Conservation (phyloP, 1,140 invertebrate species). For the Hylaeus anthracinus region DNA sequence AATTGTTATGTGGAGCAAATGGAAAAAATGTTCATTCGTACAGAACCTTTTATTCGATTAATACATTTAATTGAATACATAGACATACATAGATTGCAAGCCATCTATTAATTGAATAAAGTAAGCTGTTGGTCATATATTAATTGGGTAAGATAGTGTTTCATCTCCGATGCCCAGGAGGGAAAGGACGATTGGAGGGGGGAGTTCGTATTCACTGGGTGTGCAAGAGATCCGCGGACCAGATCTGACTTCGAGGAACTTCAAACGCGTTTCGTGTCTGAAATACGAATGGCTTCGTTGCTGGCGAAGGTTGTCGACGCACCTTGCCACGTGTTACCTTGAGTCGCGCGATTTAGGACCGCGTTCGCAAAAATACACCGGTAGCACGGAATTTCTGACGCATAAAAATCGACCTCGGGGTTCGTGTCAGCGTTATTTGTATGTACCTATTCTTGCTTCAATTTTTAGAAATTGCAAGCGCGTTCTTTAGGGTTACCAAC, state of each 20-base stretch:
- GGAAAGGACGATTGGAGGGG: no score
- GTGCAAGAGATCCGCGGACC: neutral
- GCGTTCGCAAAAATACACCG: neutral
- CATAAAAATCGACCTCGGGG: conserved; percentile 14
- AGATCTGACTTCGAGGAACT: conserved; percentile 3
- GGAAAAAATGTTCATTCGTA: no score
- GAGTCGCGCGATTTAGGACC: conserved; percentile 5
- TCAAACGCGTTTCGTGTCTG: conserved; percentile 4
- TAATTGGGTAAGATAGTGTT: no score
- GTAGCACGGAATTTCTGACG: neutral
- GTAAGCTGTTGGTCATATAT: no score
- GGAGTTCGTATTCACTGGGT: neutral
- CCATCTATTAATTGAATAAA: no score
- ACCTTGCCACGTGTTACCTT: neutral
- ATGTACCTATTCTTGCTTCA: neutral
- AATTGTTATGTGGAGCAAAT: no score
- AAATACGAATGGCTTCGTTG: conserved; percentile 3
- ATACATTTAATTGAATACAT: no score
- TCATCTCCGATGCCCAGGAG: no score
- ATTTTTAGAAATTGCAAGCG: neutral
- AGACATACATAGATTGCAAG: no score
- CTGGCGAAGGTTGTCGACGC: neutral
- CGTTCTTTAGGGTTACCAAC: no score
- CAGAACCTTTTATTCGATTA: no score
- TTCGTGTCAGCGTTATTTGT: conserved; percentile 31